Base-by-base conservation (phyloP, 92 coral and sea anemone genomes). In the Umimayanthus kanabou region DNA sequence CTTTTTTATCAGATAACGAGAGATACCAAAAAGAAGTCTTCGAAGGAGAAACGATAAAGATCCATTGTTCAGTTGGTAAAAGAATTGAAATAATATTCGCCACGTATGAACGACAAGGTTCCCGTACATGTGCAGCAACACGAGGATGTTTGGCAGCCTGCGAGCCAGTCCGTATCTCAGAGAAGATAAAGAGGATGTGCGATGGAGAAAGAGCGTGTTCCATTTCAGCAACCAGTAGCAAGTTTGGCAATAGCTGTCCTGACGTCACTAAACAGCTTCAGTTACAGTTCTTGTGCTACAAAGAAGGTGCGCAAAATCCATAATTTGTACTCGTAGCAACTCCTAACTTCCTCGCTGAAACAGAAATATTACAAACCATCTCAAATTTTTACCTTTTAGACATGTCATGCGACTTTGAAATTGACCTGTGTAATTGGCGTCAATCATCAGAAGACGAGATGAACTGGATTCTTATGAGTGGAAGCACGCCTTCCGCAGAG, bases 331-430 rank as follows among this genome's bases (percentile, higher is more conserved):
- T 66, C 11, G 73, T 26, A n/a, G n/a, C n/a, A n/a, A n/a, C n/a
- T 14, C 28, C 39, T 71, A 61, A 20, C 15, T 25, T 71, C 7
- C 37, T 71, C 6, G 15, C 40, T 22, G 23, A 25, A 28, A 25
- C 29, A 18, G 11, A 69, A n/a, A 2, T 25, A 4, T 2, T 69
- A 28, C 28, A n/a, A 69, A 23, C 73, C 73, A 69, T 69, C 37
- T 2, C 8, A 69, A 5, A 3, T 69, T 6, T 25, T 22, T 39
- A 6, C 39, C 18, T 43, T n/a, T 49, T 20, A 77, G 81, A 77
- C 64, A 77, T 77, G 81, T 77, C 81, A n/a, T 77, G 81, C 65
- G 47, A 77, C 81, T 77, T 77, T 77, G 81, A 77, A 47, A 42
- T 25, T n/a, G 81, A 47, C 22, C 14, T 77, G 20, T 77, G 81